A percentile compares a stretch with the other conserved stretches of the same genome.
Conservation (phyloP, 2,113 vertebrate species). For the Willisornis vidua region DNA sequence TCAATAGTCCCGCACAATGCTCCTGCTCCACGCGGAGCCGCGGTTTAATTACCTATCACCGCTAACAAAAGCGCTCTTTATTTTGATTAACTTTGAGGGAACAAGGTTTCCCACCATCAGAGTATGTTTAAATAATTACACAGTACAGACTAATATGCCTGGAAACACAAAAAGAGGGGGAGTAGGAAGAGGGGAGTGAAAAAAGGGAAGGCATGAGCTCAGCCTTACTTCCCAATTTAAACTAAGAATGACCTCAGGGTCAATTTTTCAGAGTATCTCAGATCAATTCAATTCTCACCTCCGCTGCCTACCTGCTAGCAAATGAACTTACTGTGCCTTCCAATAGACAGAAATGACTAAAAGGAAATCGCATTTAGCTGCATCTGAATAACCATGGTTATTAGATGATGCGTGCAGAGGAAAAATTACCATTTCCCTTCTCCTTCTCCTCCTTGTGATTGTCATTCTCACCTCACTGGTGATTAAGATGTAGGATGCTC, state of each 20-base stretch:
- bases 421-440: conserved; percentile 45
- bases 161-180: conserved; percentile 11
- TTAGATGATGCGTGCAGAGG: conserved; percentile 25
- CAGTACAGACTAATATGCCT: neutral
- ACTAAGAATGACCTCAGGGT: conserved; percentile 61
- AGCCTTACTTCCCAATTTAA: conserved; percentile 66
- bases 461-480: conserved; percentile 47
- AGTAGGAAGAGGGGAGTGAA: neutral
- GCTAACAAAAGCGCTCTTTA: conserved; percentile 65
- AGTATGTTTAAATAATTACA: conserved; percentile 65
- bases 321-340: conserved; percentile 62
- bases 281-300: conserved; percentile 76
- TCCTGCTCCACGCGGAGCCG: neutral
- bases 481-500: conserved; percentile 57
- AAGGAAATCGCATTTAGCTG: conserved; percentile 58
- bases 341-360: conserved; percentile 46
- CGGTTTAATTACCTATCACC: conserved; percentile 64
- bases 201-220: conserved; percentile 59
- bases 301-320: conserved; percentile 63
- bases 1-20: conserved; percentile 30
- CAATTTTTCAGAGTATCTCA: conserved; percentile 68
- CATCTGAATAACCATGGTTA: conserved; percentile 52
- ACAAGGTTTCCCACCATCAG: conserved; percentile 5
- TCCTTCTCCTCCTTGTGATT: conserved; percentile 47
- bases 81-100: conserved; percentile 68